Conservation (phyloP, 1,140 invertebrate genomes). For the Drosophila triauraria region DNA sequence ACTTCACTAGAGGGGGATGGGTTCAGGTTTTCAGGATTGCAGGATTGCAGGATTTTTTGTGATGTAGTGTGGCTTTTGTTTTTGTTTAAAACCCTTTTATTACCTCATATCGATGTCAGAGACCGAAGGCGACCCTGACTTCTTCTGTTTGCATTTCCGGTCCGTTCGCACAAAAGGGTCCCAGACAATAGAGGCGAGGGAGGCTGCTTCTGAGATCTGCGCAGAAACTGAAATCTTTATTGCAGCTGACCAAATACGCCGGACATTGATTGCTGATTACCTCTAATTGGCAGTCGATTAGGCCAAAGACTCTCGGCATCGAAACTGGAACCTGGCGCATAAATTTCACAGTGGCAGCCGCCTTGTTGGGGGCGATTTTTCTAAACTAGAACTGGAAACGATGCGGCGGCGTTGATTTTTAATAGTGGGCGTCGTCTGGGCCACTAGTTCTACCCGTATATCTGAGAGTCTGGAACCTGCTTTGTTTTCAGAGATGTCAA, state of each 20-base stretch:
- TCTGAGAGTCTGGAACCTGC: neutral
- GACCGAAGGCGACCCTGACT: slow-evolving; percentile 25
- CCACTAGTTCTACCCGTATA: slow-evolving; percentile 47
- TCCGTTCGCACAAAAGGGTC: slow-evolving; percentile 30
- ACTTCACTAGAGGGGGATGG: slow-evolving; percentile 47
- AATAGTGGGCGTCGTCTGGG: slow-evolving; percentile 35
- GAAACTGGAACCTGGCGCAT: slow-evolving; percentile 36
- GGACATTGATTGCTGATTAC: slow-evolving; percentile 50
- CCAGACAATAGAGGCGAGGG: slow-evolving; percentile 36
- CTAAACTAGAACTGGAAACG: neutral
- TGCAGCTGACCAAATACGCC: slow-evolving; percentile 48
- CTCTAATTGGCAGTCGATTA: slow-evolving; percentile 61
- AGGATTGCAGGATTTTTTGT: slow-evolving; percentile 22
- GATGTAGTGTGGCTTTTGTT: slow-evolving; percentile 61
- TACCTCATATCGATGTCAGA: slow-evolving; percentile 75
- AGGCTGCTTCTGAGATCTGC: slow-evolving; percentile 9
- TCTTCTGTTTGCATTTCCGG: slow-evolving; percentile 69
- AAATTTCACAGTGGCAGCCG: slow-evolving; percentile 29
- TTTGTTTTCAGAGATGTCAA: slow-evolving; percentile 3
- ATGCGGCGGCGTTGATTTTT: slow-evolving; percentile 12
- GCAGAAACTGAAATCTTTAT: slow-evolving; percentile 18
- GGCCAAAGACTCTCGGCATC: slow-evolving; percentile 12
- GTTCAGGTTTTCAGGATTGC: neutral
- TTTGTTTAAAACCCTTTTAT: slow-evolving; percentile 77
- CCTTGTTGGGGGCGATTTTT: slow-evolving; percentile 46